These are phyloP conservation scores for Zeugodacus cucurbitae DNA, from an alignment of 1,140 invertebrate genomes.

Conservation along the genomic window DNA sequence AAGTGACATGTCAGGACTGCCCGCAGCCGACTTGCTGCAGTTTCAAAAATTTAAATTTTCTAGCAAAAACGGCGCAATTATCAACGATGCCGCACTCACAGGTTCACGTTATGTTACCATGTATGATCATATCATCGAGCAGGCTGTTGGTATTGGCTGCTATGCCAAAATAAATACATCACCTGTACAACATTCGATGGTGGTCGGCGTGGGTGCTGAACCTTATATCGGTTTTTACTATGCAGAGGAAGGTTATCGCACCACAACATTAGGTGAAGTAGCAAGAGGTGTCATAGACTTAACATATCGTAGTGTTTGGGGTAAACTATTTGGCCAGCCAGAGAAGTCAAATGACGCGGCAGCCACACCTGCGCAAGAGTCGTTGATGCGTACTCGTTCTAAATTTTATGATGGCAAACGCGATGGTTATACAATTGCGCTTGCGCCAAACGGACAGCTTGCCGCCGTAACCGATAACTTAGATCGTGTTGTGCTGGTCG, in stretches of 20 bases:
- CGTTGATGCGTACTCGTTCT: constrained; percentile 77
- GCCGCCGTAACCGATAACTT: constrained; percentile 86
- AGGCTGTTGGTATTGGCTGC: constrained; percentile 56
- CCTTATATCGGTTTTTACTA: constrained; percentile 92
- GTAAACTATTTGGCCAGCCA: constrained; percentile 53
- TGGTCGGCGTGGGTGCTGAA: constrained; percentile 82
- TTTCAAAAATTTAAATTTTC: constrained; percentile 88
- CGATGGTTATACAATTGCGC: constrained; percentile 75
- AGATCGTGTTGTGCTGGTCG: constrained; percentile 86
- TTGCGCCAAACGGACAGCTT: constrained; percentile 84
- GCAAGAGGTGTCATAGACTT: constrained; percentile 90
- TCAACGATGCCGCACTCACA: constrained; percentile 80
- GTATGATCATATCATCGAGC: constrained; percentile 87
- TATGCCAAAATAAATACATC: constrained; percentile 74
- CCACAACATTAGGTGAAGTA: constrained; percentile 81
- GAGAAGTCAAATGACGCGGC: constrained; percentile 52
- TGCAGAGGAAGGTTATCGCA: constrained; percentile 84
- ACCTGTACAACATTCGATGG: constrained; percentile 81
- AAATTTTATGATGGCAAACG: constrained; percentile 87
- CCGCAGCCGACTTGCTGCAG: constrained; percentile 60
- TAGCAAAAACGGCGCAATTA: constrained; percentile 76
- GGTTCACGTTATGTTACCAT: constrained; percentile 79
- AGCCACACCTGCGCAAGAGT: constrained; percentile 69
- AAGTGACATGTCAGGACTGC: constrained; percentile 39
- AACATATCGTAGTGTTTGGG: constrained; percentile 68